Evolutionary conservation across 2,888 invertebrate genomes (phyloP), one percentile per base, ranked within the genome.

Genomic region (Belgica antarctica): DNA sequence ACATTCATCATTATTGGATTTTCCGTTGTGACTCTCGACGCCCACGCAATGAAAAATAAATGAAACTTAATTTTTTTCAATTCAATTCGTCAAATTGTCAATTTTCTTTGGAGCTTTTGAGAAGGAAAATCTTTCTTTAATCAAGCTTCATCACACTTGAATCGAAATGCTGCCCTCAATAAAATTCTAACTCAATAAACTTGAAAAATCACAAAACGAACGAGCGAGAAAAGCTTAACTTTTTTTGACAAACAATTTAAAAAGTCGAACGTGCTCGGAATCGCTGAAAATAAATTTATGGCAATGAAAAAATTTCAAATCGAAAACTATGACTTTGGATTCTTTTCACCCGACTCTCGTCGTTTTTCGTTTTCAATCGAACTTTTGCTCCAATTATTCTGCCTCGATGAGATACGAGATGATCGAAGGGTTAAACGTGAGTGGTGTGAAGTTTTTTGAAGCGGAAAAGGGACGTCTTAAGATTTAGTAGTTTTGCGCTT

Each of bases 181-280:
- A 12, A 52, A 52, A 15, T 22, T 52, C 19, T 5, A 52, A 52
- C 52, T 52, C 17, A 52, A 52, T 52, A 52, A 52, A 52, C 52
- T 17, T 41, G 41, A 41, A 41, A 41, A 41, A 12, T 41, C 41
- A 41, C 7, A 52, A 3, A 52, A 46, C 15, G 17, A 17, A 46
- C 4, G 4, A 46, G n/a, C n/a, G 46, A 46, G 46, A 46, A 22
- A 52, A 52, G 19, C 52, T 5, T 52, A 5, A 15, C 17, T 52
- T 52, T 52, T 52, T 52, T 52, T 52, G 52, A 52, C 52, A 52
- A 52, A 52, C 52, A 52, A 22, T 52, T 52, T 19, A 7, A 52
- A 52, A 52, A 52, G 52, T 52, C 52, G 12, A 22, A 52, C 52
- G 52, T 52, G 52, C 52, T 52, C 19, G 24, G 52, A 46, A 46